Base-by-base conservation (phyloP, 1,140 invertebrate genomes). In the Pseudomyrmex pallidus region DNA sequence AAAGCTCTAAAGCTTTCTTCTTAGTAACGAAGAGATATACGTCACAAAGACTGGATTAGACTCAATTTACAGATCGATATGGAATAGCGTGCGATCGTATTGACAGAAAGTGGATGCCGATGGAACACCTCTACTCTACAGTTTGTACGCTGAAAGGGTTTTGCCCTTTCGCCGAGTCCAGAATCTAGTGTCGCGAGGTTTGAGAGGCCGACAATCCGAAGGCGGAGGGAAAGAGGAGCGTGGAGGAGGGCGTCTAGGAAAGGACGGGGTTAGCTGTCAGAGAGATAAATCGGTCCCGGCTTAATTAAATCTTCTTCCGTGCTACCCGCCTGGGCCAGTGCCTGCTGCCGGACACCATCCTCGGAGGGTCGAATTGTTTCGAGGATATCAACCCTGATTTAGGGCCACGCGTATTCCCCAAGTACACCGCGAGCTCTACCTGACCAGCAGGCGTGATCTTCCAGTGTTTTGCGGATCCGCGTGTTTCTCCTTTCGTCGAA, bases 271-370 rank as follows among this genome's bases (percentile, higher is more conserved):
- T 91, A 90, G 91, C 94, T 94, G 93, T 94, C 94, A 94, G 93
- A 87, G 94, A 94, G 94, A 94, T 94, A 94, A 94, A 94, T 94
- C 94, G 94, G 92, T 91, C 90, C 92, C 89, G 90, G 94, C 94
- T 94, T 94, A 94, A 94, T 94, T 94, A 94, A 94, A 94, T 94
- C 94, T 94, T 94, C 94, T 94, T 94, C 94, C 92, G 87, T 92
- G 91, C 91, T 90, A 90, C 89, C 83, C 85, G 76, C 73, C 72
- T 63, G 78, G 84, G 85, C 89, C 84, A 87, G 83, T 68, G 87
- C 84, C 84, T 86, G 89, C 90, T 83, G 87, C 86, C 76, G 83
- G 88, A 89, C 87, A 89, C 87, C 87, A 86, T 86, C 87, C 88
- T 86, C 87, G 90, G 93, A 93, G 92, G 91, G 90, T 92, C 88